Base-by-base conservation (phyloP, 1,140 invertebrate genomes). In the Carcinoscorpius rotundicauda region DNA sequence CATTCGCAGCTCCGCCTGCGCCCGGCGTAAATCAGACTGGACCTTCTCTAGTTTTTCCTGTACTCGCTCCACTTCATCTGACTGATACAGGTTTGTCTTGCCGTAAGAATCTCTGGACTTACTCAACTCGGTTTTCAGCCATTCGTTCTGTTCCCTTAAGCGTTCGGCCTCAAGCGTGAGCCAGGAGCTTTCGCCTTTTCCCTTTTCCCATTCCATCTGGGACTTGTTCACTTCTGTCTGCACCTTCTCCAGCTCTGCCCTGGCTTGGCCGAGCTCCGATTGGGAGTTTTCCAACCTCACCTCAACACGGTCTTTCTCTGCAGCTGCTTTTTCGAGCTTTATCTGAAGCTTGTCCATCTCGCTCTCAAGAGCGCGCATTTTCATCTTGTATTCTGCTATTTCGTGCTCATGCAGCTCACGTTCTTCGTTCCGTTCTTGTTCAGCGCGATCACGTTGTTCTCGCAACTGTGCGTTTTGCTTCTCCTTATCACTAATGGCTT, bases 401-500 rank as follows among this genome's bases (percentile, higher is more conserved):
- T 94, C 91, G 68, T 93, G 83, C 74, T 96, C 91, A 74, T 96
- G 93, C 0, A 95, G 79, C 74, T 97, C 93, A 64, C 93, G 82
- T 75, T 98, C 95, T 78, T 98, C 94, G 71, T 91, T 87, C 73
- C 93, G 91, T 75, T 99, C 96, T 71, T 93, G 88, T 79, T 98
- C 95, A 11, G 91, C 89, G 67, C 92, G 81, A 75, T 98, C 94
- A 73, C 94, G 82, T 76, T 96, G 91, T 73, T 96, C 93, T 70
- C 89, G 79, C 65, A 96, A 79, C 78, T 97, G 90, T 68, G 86
- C 83, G 80, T 97, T 95, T 81, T 96, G 93, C 76, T 94, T 94
- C 74, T 98, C 94, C 79, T 97, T 97, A 74, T 98, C 95, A 52
- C 87, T 86, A 66, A 98, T 91, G 3, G 92, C 91, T 80, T 98